Evolutionary conservation across 2,888 invertebrate genomes (phyloP), one percentile per base, ranked within the genome.

Genomic region (Fissipunctia ypsillon): DNA sequence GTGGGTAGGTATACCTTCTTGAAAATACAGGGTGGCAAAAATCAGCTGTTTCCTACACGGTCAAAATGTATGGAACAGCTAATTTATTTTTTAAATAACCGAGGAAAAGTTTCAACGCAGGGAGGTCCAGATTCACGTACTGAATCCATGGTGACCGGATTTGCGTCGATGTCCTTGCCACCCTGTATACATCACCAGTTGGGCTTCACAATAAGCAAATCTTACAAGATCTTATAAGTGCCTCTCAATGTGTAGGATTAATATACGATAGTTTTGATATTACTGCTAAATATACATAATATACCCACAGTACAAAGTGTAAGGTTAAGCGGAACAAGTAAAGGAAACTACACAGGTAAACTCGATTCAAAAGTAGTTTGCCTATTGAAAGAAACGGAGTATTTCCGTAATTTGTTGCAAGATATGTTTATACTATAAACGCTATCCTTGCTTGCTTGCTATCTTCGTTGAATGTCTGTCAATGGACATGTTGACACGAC

Each of bases 291-390:
- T 25, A 31, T n/a, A n/a, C n/a, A n/a, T n/a, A n/a, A 9, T 25
- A 56, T 31, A 52, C 2, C 2, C 12, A 3, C 1, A 22, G 69
- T 43, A 35, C 31, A 35, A 79, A 76, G 57, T 74, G 22, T 41
- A 76, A 69, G 56, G 54, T 41, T 38, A 52, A 9, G 19, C 9
- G 60, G 59, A 54, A 45, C 1, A 45, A 50, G 35, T 48, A 70
- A 50, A 35, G 12, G 6, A 25, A 41, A 64, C 3, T 28, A 0
- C n/a, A 52, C 31, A 35, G 56, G 56, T 38, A 50, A 78, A 78
- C 54, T 22, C 1, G 81, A 69, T 69, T 45, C 12, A 25, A 48
- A 38, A 50, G 48, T 57, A 28, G 52, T 54, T 67, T 25, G 48
- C 9, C 54, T 45, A 25, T 48, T 3, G 16, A 3, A 6, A 19